Percentiles rank a stretch among this genome's conserved stretches.
Conservation (phyloP, 2,888 invertebrate genomes). For the Sinotaia quadrata region DNA sequence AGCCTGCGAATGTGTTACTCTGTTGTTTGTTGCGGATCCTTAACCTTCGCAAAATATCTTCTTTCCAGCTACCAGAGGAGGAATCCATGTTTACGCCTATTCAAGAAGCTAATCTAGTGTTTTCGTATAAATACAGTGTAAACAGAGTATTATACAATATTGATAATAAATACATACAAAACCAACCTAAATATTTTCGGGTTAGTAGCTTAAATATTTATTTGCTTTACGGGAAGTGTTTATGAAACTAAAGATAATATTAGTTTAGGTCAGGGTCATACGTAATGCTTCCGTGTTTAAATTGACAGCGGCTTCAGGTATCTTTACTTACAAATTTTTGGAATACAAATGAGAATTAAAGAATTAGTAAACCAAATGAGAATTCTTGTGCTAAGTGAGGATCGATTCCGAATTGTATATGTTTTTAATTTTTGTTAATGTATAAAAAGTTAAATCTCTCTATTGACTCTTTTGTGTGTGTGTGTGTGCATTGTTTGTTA, state of each 20-base stretch:
- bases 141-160: not conserved
- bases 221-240: no score
- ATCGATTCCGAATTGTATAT: no score
- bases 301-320: no score
- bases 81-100: conserved; percentile 43
- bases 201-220: not conserved
- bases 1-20: conserved; percentile 47
- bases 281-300: no score
- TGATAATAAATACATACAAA: conserved; percentile 1
- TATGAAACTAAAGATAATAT: no score
- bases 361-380: no score
- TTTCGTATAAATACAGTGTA: no score
- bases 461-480: not conserved
- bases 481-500: not conserved
- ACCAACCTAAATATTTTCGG: not conserved
- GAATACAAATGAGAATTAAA: no score
- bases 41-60: conserved; percentile 47
- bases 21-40: conserved; percentile 57
- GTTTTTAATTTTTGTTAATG: no score
- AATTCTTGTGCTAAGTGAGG: no score
- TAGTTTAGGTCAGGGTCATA: no score
- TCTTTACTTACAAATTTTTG: no score
- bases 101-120: conserved; percentile 15
- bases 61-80: conserved; percentile 46
- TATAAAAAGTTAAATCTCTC: not conserved